Conservation (phyloP, 2,797 vertebrate species). For the Pantherophis vulpinus region DNA sequence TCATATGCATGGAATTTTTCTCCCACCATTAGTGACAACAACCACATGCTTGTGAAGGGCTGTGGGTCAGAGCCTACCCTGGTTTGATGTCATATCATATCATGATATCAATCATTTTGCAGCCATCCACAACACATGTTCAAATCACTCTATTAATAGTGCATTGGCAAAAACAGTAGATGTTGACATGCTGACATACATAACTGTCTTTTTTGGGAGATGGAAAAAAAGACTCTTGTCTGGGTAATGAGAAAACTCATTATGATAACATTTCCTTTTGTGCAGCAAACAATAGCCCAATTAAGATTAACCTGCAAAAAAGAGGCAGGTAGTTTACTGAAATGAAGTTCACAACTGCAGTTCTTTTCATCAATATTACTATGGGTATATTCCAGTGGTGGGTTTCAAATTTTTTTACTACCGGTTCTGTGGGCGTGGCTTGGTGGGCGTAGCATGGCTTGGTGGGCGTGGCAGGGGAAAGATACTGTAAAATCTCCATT, state of each 20-base stretch:
- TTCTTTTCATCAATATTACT: background rate
- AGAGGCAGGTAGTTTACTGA: background rate
- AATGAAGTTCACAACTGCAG: background rate
- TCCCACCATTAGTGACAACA: background rate
- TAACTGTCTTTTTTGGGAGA: background rate
- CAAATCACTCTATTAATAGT: slow-evolving; percentile 9
- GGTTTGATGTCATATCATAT: background rate
- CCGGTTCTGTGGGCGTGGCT: too few relatives aligned
- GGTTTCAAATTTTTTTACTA: too few relatives aligned
- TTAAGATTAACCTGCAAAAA: background rate
- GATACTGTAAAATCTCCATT: too few relatives aligned
- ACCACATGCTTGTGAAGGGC: background rate
- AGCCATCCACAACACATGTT: background rate
- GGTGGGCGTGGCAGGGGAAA: too few relatives aligned
- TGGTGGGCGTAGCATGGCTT: too few relatives aligned
- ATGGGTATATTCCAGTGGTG: too few relatives aligned
- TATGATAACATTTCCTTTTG: background rate
- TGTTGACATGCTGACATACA: background rate
- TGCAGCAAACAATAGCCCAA: background rate
- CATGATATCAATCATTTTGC: slow-evolving; percentile 5
- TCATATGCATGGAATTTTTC: background rate
- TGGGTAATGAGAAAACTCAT: background rate
- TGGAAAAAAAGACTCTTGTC: background rate
- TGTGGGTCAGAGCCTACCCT: background rate
- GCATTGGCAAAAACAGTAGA: background rate